Evolutionary conservation across 2,797 vertebrate species (phyloP), one percentile per base, ranked within the genome.

Genomic region (Poecilia picta): DNA sequence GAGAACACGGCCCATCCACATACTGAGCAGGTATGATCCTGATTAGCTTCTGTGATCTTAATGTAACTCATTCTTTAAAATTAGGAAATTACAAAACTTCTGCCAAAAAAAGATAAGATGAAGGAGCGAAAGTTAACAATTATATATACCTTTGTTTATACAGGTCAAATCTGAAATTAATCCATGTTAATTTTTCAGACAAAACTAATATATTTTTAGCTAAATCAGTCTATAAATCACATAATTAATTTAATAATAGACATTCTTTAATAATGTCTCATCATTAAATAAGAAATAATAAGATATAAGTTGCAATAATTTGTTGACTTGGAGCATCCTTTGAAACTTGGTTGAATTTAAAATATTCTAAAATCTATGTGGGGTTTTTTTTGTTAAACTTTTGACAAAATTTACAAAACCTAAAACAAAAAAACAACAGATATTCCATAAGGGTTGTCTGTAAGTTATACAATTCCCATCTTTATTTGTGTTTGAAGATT

Each of bases 401-500:
- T 41, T 13, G 64, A 68, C 8, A 68, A 13, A 7, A 68, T 68
- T 43, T 43, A 8, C 20, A 68, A 25, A 41, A 43, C 20, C 18
- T 36, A 41, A 68, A 23, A 68, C 25, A 66, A 64, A 11, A 68
- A 41, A 66, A 66, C 7, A 23, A 13, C 20, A n/a, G 15, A 8
- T 71, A 45, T 71, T 71, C 36, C 68, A 71, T 45, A 45, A 16
- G 68, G 68, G 2, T n/a, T 16, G 5, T 45, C 23, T n/a, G 13
- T 15, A 45, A 43, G 81, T 85, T 73, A 85, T 78, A 25, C 25
- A 31, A 62, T 80, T 81, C 81, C 18, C 73, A 47, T 68, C 46
- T 74, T 77, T 78, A 53, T 76, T 73, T 76, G 64, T 76, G 74
- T 83, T 75, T 80, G 83, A 89, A 87, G 82, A 81, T 3, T 72